Evolutionary conservation across 2,888 invertebrate genomes (phyloP).

Genomic region (Drosophila gaucha): DNA sequence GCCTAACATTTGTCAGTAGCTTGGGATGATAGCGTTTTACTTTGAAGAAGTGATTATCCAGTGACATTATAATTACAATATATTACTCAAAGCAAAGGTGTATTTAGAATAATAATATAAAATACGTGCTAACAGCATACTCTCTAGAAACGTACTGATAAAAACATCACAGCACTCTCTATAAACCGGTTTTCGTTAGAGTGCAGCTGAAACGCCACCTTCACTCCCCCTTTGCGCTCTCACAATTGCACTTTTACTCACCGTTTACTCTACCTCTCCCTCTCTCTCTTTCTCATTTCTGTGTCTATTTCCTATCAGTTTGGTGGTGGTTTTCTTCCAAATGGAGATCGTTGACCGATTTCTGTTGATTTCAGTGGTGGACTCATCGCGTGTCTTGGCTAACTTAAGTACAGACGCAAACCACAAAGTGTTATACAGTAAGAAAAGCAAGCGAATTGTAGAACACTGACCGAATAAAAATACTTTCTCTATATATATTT

Average conservation of each 20-base stretch:
- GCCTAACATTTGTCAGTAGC: conserved; percentile 22
- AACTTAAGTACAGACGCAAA: conserved; percentile 42
- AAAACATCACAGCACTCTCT: conserved; percentile 12
- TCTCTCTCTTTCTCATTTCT: background rate
- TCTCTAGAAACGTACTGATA: conserved; percentile 15
- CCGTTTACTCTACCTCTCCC: background rate
- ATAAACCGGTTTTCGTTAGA: conserved; percentile 14
- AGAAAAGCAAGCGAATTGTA: background rate
- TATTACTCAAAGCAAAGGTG: background rate
- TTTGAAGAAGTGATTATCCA: conserved; percentile 52
- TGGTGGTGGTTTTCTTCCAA: conserved; percentile 33
- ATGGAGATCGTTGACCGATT: conserved; percentile 22
- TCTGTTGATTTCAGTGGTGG: conserved; percentile 39
- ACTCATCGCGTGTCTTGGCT: conserved; percentile 28
- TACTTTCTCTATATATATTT: conserved; percentile 47
- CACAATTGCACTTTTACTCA: background rate
- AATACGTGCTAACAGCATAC: conserved; percentile 3
- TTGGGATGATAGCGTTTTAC: conserved; percentile 35
- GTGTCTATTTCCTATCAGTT: background rate
- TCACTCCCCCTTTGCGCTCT: background rate
- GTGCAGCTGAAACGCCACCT: background rate
- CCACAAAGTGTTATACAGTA: conserved; percentile 47
- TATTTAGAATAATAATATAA: background rate
- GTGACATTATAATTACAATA: conserved; percentile 8
- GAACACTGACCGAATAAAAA: conserved; percentile 12